phyloP scores from a whole-genome alignment of 2,888 invertebrate species.

The Drosophila testacea region DNA sequence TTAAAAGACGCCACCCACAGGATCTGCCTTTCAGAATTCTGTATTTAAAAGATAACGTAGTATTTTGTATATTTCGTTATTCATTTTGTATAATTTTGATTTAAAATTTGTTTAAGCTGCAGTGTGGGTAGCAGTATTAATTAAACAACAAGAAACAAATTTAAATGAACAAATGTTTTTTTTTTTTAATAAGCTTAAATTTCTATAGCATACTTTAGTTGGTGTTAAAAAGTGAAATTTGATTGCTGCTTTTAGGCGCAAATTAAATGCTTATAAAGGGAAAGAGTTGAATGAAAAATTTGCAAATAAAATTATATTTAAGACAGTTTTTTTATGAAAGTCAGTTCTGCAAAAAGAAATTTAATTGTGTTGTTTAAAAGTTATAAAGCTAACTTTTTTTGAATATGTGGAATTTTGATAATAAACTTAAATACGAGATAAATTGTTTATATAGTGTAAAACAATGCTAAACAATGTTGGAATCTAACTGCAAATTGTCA shows the following conservation, averaged over 20 bases:
- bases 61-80: too few species aligned
- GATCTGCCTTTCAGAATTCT: too few species aligned
- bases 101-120: too few species aligned
- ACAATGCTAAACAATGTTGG: slow-evolving; percentile 50
- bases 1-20: too few species aligned
- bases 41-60: too few species aligned
- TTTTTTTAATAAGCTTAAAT: too few species aligned
- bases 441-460: slow-evolving; percentile 57
- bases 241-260: slow-evolving; percentile 12
- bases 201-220: slow-evolving; percentile 28
- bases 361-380: slow-evolving; percentile 33
- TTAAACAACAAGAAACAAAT: too few species aligned
- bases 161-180: too few species aligned
- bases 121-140: too few species aligned
- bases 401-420: not conserved
- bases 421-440: slow-evolving; percentile 23
- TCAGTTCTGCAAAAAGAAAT: slow-evolving; percentile 17
- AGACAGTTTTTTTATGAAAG: slow-evolving; percentile 3
- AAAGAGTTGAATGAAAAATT: too few species aligned
- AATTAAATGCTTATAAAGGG: not conserved
- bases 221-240: not conserved
- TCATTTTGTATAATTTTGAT: too few species aligned
- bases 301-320: too few species aligned
- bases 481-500: slow-evolving; percentile 50
- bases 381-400: not conserved